Evolutionary conservation across 2,113 vertebrate genomes (phyloP).

Genomic region (Meles meles): DNA sequence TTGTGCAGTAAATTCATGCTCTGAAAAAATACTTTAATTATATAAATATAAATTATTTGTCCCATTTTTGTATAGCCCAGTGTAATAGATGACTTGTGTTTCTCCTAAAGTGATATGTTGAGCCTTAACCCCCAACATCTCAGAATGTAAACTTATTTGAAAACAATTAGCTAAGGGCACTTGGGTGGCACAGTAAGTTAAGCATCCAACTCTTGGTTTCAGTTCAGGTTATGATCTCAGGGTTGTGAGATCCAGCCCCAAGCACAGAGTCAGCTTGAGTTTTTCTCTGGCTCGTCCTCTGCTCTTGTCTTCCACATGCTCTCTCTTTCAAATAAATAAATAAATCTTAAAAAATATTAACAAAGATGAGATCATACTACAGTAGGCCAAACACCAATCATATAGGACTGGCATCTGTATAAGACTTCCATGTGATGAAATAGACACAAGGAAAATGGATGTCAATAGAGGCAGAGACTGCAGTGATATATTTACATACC

Average conservation of each 20-base stretch:
- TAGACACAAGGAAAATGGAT: neutral
- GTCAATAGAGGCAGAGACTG: neutral
- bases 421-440: neutral
- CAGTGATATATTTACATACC: neutral
- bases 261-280: too few relatives aligned
- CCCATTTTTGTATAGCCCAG: neutral
- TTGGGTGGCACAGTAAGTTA: too few relatives aligned
- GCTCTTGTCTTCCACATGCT: too few relatives aligned
- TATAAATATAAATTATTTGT: neutral
- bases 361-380: neutral
- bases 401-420: neutral
- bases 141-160: neutral
- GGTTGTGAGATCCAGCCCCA: too few relatives aligned
- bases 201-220: too few relatives aligned
- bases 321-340: too few relatives aligned
- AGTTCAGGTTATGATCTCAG: too few relatives aligned
- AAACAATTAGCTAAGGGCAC: neutral
- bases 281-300: too few relatives aligned
- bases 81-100: too few relatives aligned
- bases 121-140: neutral
- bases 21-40: neutral
- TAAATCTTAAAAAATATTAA: neutral
- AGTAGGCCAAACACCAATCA: neutral
- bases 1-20: neutral
- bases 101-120: neutral